Conservation (phyloP, 2,888 invertebrate genomes). For the Hyposoter didymator region DNA sequence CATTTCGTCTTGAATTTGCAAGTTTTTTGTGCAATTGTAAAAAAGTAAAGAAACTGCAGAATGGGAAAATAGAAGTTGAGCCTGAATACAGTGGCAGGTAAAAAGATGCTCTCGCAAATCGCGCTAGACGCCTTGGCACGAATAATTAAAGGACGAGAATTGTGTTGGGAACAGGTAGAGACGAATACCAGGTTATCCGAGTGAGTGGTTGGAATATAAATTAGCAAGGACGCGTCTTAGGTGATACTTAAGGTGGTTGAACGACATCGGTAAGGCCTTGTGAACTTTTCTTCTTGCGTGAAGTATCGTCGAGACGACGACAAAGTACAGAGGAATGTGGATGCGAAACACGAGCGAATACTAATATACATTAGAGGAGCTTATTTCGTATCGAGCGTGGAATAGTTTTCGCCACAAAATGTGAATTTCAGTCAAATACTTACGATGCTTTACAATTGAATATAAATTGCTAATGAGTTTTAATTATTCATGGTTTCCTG, state of each 20-base stretch:
- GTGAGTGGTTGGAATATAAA: constrained; percentile 77
- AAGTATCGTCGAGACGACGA: constrained; percentile 56
- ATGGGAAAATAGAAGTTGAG: constrained; percentile 28
- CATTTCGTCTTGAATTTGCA: not conserved
- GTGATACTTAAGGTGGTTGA: constrained; percentile 58
- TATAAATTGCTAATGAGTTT: not conserved
- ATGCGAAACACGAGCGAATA: constrained; percentile 65
- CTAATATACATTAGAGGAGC: constrained; percentile 55
- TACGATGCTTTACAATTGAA: constrained; percentile 8
- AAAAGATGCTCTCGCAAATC: constrained; percentile 38
- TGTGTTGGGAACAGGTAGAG: constrained; percentile 70
- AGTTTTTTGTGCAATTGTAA: constrained; percentile 22
- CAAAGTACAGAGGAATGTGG: constrained; percentile 47
- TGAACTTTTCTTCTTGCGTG: constrained; percentile 61
- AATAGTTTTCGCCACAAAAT: not conserved
- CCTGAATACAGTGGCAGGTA: constrained; percentile 33
- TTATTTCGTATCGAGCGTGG: constrained; percentile 59
- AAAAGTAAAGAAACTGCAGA: constrained; percentile 20
- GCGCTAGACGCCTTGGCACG: constrained; percentile 65
- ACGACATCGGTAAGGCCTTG: constrained; percentile 50
- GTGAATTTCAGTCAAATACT: constrained; percentile 4
- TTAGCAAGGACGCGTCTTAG: constrained; percentile 71
- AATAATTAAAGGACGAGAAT: constrained; percentile 75
- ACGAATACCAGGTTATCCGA: constrained; percentile 70
- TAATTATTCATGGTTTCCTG: not conserved